These are phyloP conservation scores for Tetragonula carbonaria DNA, from an alignment of 2,888 invertebrate genomes.

Conservation along the genomic window DNA sequence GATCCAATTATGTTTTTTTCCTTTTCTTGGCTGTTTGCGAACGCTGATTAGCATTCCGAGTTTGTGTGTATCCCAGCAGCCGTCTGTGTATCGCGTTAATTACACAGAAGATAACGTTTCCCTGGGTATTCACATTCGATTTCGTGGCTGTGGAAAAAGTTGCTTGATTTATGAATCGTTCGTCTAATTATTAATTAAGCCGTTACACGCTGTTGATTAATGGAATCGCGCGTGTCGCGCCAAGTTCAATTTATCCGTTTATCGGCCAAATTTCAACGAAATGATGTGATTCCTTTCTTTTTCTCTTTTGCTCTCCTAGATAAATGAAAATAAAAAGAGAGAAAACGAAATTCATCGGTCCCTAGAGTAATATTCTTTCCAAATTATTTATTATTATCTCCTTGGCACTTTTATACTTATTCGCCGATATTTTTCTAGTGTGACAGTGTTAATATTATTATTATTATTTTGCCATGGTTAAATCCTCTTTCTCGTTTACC, in stretches of 20 bases:
- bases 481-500: too few relatives aligned
- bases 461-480: too few relatives aligned
- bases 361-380: too few relatives aligned
- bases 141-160: constrained; percentile 37
- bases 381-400: too few relatives aligned
- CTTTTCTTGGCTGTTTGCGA: constrained; percentile 33
- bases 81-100: constrained; percentile 49
- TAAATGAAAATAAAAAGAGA: neutral
- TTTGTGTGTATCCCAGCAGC: constrained; percentile 5
- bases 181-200: constrained; percentile 57
- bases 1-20: constrained; percentile 46
- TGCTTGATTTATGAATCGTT: constrained; percentile 51
- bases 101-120: constrained; percentile 48
- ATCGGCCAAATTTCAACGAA: neutral
- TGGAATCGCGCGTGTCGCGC: constrained; percentile 17
- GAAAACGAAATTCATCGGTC: too few relatives aligned
- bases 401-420: too few relatives aligned
- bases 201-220: constrained; percentile 22
- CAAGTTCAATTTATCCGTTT: neutral
- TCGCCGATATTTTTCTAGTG: too few relatives aligned
- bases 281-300: neutral
- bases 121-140: constrained; percentile 42
- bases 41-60: constrained; percentile 44
- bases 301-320: neutral
- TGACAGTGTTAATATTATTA: too few relatives aligned